A percentile compares a stretch with the other conserved stretches of the same genome.
phyloP scores from a whole-genome alignment of 2,888 invertebrate genomes.

The Pherbina coryleti region DNA sequence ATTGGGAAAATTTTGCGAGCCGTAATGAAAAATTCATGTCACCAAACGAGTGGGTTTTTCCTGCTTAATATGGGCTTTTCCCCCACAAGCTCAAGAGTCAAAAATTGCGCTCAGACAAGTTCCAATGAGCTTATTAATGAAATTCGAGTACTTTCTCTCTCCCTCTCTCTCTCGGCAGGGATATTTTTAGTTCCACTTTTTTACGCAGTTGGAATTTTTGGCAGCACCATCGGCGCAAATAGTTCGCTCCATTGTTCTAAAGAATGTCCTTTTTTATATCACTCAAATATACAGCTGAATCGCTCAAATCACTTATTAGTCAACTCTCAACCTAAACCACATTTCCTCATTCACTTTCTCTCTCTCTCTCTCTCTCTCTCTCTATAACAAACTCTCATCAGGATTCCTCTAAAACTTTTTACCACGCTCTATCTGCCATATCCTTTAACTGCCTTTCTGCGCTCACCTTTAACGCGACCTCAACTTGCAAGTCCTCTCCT shows the following conservation, averaged over 20 bases:
- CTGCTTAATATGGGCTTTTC: neutral
- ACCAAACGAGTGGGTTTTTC: constrained; percentile 20
- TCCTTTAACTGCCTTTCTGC: neutral
- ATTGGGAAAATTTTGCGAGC: constrained; percentile 21
- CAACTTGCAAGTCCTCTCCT: neutral
- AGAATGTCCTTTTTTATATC: neutral
- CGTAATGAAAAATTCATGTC: constrained; percentile 23
- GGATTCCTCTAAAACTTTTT: neutral
- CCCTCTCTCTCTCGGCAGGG: constrained; percentile 47
- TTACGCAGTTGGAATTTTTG: constrained; percentile 50
- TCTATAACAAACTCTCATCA: neutral
- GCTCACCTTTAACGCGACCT: neutral
- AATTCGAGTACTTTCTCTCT: constrained; percentile 24
- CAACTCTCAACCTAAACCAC: no score
- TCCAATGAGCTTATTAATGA: constrained; percentile 51
- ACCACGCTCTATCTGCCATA: neutral
- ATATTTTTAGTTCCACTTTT: constrained; percentile 42
- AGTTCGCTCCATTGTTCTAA: neutral
- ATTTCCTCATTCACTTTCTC: constrained; percentile 30
- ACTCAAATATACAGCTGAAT: no score
- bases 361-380: constrained; percentile 24
- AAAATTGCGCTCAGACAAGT: neutral
- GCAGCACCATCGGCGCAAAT: constrained; percentile 51
- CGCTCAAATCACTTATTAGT: no score
- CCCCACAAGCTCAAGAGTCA: constrained; percentile 20